Percentiles rank a stretch among this genome's conserved stretches.
Evolutionary conservation across 2,888 invertebrate genomes (phyloP).

Genomic region (Cartodere bifasciata): DNA sequence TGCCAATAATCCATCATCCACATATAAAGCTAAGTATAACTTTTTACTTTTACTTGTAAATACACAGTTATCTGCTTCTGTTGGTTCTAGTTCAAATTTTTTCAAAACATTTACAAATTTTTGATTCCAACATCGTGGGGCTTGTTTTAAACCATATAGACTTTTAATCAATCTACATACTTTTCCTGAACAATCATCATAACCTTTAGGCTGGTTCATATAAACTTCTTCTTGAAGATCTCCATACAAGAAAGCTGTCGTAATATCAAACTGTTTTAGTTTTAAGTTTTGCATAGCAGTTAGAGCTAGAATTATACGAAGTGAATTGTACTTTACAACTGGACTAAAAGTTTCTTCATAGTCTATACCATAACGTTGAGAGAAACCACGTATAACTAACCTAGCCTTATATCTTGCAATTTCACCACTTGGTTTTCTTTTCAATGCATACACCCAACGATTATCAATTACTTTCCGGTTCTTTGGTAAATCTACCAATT

Average conservation of each 20-base stretch:
- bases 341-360: constrained; percentile 10
- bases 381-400: constrained; percentile 14
- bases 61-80: not conserved
- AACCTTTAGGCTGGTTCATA: constrained; percentile 2
- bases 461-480: no score
- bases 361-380: constrained; percentile 12
- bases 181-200: no score
- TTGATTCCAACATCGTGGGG: not conserved
- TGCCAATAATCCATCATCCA: no score
- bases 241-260: constrained; percentile 3
- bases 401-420: constrained; percentile 15
- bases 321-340: constrained; percentile 7
- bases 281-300: constrained; percentile 1
- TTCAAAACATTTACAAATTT: constrained; percentile 1
- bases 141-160: constrained; percentile 2
- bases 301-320: constrained; percentile 9
- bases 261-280: constrained; percentile 1
- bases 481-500: no score
- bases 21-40: no score
- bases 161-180: no score
- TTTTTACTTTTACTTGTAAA: no score
- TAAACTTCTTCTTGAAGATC: constrained; percentile 1
- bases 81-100: not conserved
- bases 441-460: no score
- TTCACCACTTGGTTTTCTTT: no score